phyloP scores from a whole-genome alignment of 2,888 invertebrate genomes.

The Galeruca laticollis region DNA sequence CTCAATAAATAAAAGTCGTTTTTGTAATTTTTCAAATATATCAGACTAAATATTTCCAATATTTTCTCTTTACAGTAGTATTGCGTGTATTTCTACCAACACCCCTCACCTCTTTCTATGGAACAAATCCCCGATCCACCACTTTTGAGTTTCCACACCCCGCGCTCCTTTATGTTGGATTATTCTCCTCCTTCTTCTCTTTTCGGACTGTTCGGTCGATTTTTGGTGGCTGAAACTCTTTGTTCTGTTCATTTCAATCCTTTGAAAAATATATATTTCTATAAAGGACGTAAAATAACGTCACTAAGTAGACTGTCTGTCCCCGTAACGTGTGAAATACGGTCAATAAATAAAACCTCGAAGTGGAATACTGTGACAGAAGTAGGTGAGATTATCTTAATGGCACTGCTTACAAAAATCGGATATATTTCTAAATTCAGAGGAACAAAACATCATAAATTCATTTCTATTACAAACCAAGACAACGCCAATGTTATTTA shows the following conservation, averaged over 20 bases:
- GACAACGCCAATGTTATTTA: too few species aligned
- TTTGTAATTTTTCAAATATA: constrained; percentile 12
- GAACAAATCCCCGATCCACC: not conserved
- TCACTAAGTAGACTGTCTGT: constrained; percentile 13
- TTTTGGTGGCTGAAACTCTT: constrained; percentile 15
- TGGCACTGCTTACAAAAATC: not conserved
- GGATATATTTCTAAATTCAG: not conserved
- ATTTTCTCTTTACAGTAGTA: constrained; percentile 34
- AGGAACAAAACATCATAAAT: too few species aligned
- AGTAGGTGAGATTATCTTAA: not conserved
- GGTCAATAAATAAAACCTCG: not conserved
- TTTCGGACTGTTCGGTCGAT: constrained; percentile 15
- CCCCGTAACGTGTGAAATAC: not conserved
- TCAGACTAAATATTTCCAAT: constrained; percentile 33
- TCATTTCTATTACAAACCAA: too few species aligned
- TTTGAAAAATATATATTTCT: constrained; percentile 8
- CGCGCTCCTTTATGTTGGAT: not conserved
- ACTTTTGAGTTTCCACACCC: constrained; percentile 7
- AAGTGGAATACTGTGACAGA: not conserved
- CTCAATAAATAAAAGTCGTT: not conserved
- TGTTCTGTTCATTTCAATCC: constrained; percentile 9
- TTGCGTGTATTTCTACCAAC: constrained; percentile 34
- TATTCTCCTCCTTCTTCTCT: constrained; percentile 15
- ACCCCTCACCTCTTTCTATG: constrained; percentile 8
- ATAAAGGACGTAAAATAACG: constrained; percentile 3